Base-by-base conservation (phyloP, 2,113 vertebrate species). In the Heterochromis multidens region DNA sequence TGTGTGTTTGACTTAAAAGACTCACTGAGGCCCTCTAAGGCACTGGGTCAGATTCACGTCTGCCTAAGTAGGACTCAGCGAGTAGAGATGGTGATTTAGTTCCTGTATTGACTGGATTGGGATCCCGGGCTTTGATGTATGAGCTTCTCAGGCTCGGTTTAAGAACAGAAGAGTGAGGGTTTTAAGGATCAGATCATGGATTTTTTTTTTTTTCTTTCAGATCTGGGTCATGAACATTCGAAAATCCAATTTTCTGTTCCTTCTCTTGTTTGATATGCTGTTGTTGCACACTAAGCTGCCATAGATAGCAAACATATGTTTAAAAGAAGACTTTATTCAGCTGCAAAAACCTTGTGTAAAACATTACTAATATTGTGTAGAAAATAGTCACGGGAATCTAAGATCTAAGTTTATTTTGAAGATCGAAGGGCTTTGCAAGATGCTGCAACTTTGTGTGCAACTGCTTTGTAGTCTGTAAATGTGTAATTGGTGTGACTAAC, bases 401-500 rank as follows among this genome's bases (percentile, higher is more conserved):
- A 19, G 46, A 17, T 7, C 49, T n/a, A 6, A n/a, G 33, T 17
- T 25, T 4, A 27, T 56, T 54, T 82, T 31, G 37, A 79, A 59
- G 14, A 84, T 31, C 7, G 25, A 60, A 49, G 56, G 62, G 67
- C 88, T 90, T 89, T 87, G 77, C 65, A 33, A n/a, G 5, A 62
- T 9, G 4, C 25, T 60, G 56, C 70, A 61, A 87, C 83, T 84
- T 46, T 76, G 77, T 88, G 86, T 89, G 72, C 65, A 84, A 65
- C 79, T 17, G 49, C 77, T 89, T 82, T 79, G 25, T 40, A 29
- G 29, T 79, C n/a, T 86, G 60, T 82, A 40, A 83, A 0, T 89
- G 90, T 89, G 46, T 59, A 58, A 81, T 37, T 57, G 79, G 85
- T 79, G 81, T 91, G 52, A 91, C 78, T 86, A 84, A 89, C n/a